phyloP scores from a whole-genome alignment of 2,113 vertebrate genomes.

The Oncorhynchus kisutch region DNA sequence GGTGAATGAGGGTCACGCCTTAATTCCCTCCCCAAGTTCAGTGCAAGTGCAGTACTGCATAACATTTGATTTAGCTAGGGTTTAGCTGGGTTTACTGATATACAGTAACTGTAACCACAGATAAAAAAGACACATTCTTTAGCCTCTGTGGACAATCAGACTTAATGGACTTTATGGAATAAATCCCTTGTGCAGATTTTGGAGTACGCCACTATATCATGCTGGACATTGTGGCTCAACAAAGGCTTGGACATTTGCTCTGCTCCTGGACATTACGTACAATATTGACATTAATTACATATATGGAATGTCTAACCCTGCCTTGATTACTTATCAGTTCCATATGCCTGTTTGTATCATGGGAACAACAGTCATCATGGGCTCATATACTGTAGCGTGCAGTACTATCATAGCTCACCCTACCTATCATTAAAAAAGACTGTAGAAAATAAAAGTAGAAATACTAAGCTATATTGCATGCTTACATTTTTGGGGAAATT shows the following conservation, averaged over 20 bases:
- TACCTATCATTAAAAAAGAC: no score
- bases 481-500: no score
- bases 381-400: no score
- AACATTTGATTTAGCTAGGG: constrained; percentile 23
- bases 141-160: background rate
- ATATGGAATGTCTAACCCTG: background rate
- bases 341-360: background rate
- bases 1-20: constrained; percentile 23
- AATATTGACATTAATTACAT: background rate
- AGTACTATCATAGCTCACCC: background rate
- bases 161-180: background rate
- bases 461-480: no score
- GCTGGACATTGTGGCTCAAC: background rate
- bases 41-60: constrained; percentile 1
- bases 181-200: no score
- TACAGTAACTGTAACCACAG: background rate
- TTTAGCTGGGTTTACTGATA: constrained; percentile 6
- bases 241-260: background rate
- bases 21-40: background rate
- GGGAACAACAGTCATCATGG: no score
- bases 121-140: background rate
- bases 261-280: no score
- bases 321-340: background rate
- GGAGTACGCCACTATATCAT: no score
- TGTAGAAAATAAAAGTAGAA: no score